Base-by-base conservation (phyloP, 2,113 vertebrate species). In the Ibidorhyncha struthersii region DNA sequence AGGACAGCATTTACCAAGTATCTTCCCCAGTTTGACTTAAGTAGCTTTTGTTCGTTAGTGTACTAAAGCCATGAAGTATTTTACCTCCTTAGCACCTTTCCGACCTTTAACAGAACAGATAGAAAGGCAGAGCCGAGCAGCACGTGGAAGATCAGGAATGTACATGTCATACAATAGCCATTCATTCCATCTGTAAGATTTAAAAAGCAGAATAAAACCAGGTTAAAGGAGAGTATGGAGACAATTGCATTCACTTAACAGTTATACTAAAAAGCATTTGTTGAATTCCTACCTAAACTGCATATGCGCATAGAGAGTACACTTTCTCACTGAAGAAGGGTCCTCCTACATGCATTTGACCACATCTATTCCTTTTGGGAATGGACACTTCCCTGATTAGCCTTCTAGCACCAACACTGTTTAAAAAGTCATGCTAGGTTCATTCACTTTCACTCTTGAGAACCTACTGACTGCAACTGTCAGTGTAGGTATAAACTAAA, bases 101-200 rank as follows among this genome's bases (percentile, higher is more conserved):
- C 99, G 98, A 91, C 99, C 99, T 96, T 99, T 99, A 38, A 99
- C 99, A 50, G 99, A 99, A 96, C 99, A 99, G 98, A 99, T 99
- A 52, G 99, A 99, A 56, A 99, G 99, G 97, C 99, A 99, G 95
- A 99, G 99, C 61, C 99, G 98, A 94, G 99, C 99, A 56, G 99
- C 99, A n/a, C 99, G 99, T 19, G 99, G 99, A 85, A 99, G 99
- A 88, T 99, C 99, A 78, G 99, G 99, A 98, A 99, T 99, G 98
- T 99, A 99, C 99, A 99, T 99, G 65, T 99, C 99, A 71, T 99
- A 99, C 40, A 98, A 97, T 73, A 99, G 98, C 99, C 99, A 99
- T 81, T 99, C 99, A 74, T 99, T 99, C 99, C 99, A 99, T 74
- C 99, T 99, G 76, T 4, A 67, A 38, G 63, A 84, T 86, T 86